Conservation (phyloP, 2,888 invertebrate genomes). For the Tipula vernalis region DNA sequence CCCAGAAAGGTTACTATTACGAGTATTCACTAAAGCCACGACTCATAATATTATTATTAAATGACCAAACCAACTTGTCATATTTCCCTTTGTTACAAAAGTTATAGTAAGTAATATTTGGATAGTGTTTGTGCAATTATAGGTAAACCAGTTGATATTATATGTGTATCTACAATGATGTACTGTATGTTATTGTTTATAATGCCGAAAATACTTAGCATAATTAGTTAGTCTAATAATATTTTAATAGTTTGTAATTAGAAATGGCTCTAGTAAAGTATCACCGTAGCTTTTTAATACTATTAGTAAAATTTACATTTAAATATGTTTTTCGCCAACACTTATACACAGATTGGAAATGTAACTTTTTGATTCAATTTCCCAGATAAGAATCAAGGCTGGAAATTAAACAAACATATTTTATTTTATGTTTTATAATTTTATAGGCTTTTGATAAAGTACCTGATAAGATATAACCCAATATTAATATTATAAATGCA, state of each 20-base stretch:
- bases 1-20: no score
- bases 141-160: no score
- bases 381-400: background rate
- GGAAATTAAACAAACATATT: background rate
- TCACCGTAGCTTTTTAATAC: background rate
- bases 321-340: background rate
- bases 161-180: no score
- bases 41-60: no score
- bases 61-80: no score
- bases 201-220: no score
- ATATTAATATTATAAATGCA: slow-evolving; percentile 54
- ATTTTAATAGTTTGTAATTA: background rate
- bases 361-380: background rate
- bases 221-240: no score
- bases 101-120: no score
- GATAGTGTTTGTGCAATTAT: no score
- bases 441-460: background rate
- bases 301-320: background rate
- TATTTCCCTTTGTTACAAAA: no score
- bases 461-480: slow-evolving; percentile 46
- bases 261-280: background rate
- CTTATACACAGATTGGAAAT: background rate
- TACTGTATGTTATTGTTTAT: no score
- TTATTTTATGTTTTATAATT: background rate
- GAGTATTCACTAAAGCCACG: no score